Base-by-base conservation (phyloP, 2,113 vertebrate genomes). In the Orthonyx spaldingii region DNA sequence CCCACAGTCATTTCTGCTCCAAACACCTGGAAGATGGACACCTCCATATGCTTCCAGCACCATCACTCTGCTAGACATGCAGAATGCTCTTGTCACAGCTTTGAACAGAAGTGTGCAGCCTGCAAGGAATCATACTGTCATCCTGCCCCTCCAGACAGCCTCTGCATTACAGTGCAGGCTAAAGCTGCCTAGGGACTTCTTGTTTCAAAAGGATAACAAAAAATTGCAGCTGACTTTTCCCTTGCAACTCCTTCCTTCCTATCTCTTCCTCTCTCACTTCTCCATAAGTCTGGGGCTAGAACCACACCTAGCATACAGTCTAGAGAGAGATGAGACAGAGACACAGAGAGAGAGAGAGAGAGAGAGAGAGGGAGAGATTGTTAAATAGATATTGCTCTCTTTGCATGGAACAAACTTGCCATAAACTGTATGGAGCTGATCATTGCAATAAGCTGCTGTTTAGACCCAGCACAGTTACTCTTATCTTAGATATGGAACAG, bases 131-230 rank as follows among this genome's bases (percentile, higher is more conserved):
- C 69, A 23, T 47, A 24, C 37, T 92, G 89, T 82, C 80, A 79
- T 89, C 65, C 69, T 84, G 68, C 46, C 76, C 60, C 80, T 88
- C 84, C 78, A 96, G 87, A 88, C 84, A 94, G 85, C 64, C 47
- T 63, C 83, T 78, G 83, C 10, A 20, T 64, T 63, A 82, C 63
- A 50, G 37, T 18, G 68, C 32, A 37, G 60, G 64, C 59, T 86
- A 46, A 59, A 77, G 71, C 71, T 90, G 39, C 71, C 85, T 44
- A 46, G 85, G 63, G 66, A 93, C 76, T 94, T 65, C 55, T 63
- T 57, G 42, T 86, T 94, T 93, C 69, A 71, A 81, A 59, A 27
- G 52, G 24, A 7, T 26, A 93, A 74, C 50, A 84, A 84, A 86
- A 93, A 90, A 74, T 44, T 32, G 49, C 70, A 47, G 11, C 26